Percentiles rank a stretch among this genome's conserved stretches.
Evolutionary conservation across 2,113 vertebrate genomes (phyloP).

Genomic region (Centrocercus urophasianus): DNA sequence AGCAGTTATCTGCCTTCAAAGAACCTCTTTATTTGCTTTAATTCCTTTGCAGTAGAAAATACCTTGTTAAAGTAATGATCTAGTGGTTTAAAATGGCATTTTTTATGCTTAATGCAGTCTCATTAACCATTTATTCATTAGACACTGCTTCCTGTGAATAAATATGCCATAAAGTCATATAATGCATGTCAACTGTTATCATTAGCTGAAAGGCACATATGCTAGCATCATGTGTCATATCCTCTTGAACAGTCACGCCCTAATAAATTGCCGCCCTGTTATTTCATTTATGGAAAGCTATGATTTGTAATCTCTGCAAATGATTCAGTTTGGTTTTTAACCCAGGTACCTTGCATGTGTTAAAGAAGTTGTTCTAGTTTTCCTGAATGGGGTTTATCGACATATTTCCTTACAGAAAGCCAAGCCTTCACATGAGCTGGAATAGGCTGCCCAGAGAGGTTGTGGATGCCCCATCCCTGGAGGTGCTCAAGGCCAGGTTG

Average conservation of each 20-base stretch:
- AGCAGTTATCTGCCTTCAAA: slow-evolving; percentile 41
- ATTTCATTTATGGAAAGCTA: neutral
- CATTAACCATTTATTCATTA: slow-evolving; percentile 46
- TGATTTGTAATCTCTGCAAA: neutral
- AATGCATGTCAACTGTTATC: neutral
- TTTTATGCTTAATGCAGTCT: slow-evolving; percentile 17
- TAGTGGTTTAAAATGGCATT: slow-evolving; percentile 34
- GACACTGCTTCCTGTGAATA: neutral
- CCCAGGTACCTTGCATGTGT: neutral
- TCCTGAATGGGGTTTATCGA: rapidly evolving
- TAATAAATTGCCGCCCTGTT: neutral
- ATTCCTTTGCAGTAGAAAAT: slow-evolving; percentile 32
- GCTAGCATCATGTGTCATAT: neutral
- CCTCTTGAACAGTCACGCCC: neutral
- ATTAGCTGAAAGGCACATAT: neutral
- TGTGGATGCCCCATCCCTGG: too few relatives aligned
- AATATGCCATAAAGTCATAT: slow-evolving; percentile 1
- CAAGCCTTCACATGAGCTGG: neutral
- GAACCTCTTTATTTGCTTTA: slow-evolving; percentile 41
- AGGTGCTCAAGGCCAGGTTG: too few relatives aligned
- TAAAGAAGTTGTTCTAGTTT: neutral
- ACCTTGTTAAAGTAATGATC: slow-evolving; percentile 64
- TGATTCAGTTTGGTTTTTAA: neutral
- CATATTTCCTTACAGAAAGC: neutral
- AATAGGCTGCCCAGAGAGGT: too few relatives aligned